phyloP scores from a whole-genome alignment of 2,888 invertebrate species.

The Leptogaster cylindrica region DNA sequence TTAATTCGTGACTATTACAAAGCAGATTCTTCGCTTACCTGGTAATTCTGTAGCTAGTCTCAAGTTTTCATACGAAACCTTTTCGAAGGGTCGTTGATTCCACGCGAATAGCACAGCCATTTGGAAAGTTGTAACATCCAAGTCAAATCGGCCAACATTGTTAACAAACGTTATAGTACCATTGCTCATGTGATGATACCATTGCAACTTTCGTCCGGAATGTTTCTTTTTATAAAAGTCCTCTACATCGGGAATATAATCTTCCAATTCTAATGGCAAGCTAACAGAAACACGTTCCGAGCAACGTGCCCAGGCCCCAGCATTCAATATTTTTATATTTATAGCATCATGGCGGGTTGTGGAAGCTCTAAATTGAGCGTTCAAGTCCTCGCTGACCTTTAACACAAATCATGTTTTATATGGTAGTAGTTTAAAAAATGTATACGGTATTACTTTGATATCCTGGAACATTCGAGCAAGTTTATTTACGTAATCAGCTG shows the following conservation, averaged over 20 bases:
- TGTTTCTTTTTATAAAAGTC: constrained; percentile 98
- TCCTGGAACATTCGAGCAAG: constrained; percentile 98
- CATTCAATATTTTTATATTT: constrained; percentile 97
- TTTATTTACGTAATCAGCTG: constrained; percentile 98
- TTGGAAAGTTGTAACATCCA: constrained; percentile 99
- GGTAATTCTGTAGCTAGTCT: constrained; percentile 96
- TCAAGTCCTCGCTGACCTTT: constrained; percentile 87
- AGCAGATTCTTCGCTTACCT: too few species aligned
- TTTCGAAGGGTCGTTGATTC: constrained; percentile 94
- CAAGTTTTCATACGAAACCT: constrained; percentile 95
- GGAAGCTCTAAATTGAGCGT: constrained; percentile 87
- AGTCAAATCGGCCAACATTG: constrained; percentile 89
- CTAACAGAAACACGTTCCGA: constrained; percentile 95
- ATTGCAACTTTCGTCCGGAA: constrained; percentile 95
- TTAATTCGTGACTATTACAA: too few species aligned
- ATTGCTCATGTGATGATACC: constrained; percentile 99
- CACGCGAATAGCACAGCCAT: constrained; percentile 99
- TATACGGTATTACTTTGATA: constrained; percentile 75
- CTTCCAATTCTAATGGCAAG: constrained; percentile 95
- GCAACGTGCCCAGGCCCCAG: constrained; percentile 95
- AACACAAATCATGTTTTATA: too few species aligned
- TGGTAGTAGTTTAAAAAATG: neutral
- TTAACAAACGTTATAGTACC: constrained; percentile 97
- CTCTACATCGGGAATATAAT: constrained; percentile 98
- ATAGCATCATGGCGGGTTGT: constrained; percentile 85